Evolutionary conservation across 2,888 invertebrate species (phyloP).

Genomic region (Caenorhabditis sp.): DNA sequence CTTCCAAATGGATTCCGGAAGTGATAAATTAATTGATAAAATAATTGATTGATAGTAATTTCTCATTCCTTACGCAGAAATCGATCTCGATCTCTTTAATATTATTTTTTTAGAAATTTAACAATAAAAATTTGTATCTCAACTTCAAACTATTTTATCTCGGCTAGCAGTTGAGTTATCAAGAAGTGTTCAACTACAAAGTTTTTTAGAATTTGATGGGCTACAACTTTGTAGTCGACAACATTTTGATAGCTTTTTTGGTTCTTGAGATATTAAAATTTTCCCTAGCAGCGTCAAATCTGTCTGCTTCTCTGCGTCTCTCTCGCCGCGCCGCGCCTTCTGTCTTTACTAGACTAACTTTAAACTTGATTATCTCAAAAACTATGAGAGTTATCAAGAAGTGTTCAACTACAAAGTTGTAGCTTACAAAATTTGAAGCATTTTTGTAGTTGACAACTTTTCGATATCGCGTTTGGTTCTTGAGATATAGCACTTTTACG

Average conservation of each 20-base stretch:
- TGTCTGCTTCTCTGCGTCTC: not conserved
- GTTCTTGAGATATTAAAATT: no score
- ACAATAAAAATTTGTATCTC: no score
- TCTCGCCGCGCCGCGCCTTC: not conserved
- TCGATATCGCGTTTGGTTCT: conserved; percentile 19
- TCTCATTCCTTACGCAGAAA: not conserved
- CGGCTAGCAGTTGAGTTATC: no score
- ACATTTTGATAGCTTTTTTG: no score
- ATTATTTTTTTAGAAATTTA: not conserved
- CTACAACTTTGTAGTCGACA: no score
- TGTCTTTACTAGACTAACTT: not conserved
- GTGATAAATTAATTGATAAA: not conserved
- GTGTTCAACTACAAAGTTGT: not conserved
- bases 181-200: no score
- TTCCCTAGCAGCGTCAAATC: no score
- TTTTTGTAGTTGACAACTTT: not conserved
- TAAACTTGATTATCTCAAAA: conserved; percentile 14
- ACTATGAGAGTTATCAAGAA: not conserved
- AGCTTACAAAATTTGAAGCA: not conserved
- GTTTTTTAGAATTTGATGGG: no score
- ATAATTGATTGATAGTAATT: not conserved
- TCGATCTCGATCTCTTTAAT: conserved; percentile 5
- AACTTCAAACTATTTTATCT: no score
- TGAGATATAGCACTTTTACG: conserved; percentile 17
- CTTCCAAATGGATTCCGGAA: conserved; percentile 40